A percentile compares a stretch with the other conserved stretches of the same genome.
phyloP scores from a whole-genome alignment of 2,888 invertebrate species.

The Lochmaea capreae region DNA sequence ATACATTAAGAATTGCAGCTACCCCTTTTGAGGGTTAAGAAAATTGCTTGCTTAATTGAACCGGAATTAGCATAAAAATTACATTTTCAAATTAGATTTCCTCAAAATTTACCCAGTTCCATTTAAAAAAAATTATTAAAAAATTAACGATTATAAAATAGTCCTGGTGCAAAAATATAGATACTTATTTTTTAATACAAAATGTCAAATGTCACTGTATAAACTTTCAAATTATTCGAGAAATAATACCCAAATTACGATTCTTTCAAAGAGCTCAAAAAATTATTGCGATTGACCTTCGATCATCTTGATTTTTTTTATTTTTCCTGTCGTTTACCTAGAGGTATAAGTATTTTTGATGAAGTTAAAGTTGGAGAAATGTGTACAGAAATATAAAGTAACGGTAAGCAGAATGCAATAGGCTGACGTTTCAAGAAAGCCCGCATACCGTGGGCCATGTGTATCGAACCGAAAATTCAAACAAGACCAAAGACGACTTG shows the following conservation, averaged over 20 bases:
- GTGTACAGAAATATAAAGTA: constrained; percentile 22
- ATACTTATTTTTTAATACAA: too few species aligned
- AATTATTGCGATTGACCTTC: too few species aligned
- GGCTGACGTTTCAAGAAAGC: constrained; percentile 55
- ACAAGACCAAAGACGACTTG: constrained; percentile 60
- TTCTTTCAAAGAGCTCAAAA: too few species aligned
- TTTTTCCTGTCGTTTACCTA: too few species aligned
- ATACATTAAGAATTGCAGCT: constrained; percentile 41
- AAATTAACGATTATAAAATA: background rate
- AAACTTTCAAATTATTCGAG: too few species aligned
- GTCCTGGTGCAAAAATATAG: background rate
- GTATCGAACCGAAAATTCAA: constrained; percentile 66
- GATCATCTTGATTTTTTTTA: too few species aligned
- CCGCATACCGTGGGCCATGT: constrained; percentile 58
- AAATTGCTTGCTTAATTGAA: constrained; percentile 39
- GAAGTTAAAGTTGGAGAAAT: background rate
- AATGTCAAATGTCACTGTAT: too few species aligned
- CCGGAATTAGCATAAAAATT: constrained; percentile 42
- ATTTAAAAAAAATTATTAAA: background rate
- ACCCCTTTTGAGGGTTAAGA: constrained; percentile 33
- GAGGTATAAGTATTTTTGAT: too few species aligned
- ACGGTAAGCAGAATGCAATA: constrained; percentile 35
- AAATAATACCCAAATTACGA: too few species aligned
- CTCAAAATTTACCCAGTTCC: too few species aligned
- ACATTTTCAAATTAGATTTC: constrained; percentile 23